phyloP scores from a whole-genome alignment of 1,140 invertebrate species.

The Harpegnathos saltator region DNA sequence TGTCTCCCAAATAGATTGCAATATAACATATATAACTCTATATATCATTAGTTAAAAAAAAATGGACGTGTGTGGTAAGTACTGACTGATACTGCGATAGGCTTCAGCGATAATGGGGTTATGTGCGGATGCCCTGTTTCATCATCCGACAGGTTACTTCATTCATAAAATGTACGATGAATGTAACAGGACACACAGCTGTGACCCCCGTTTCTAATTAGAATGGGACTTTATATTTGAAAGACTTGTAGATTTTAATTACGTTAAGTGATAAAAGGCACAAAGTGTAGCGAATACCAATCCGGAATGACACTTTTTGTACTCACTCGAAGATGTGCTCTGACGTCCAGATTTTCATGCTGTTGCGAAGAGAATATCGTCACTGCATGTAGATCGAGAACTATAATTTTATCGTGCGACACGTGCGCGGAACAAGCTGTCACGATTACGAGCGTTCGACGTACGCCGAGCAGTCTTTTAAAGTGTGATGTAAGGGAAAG shows the following conservation, averaged over 20 bases:
- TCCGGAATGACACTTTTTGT: slow-evolving; percentile 49
- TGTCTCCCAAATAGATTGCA: not conserved
- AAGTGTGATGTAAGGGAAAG: slow-evolving; percentile 65
- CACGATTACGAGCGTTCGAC: slow-evolving; percentile 30
- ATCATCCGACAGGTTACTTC: slow-evolving; percentile 48
- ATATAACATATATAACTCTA: not conserved
- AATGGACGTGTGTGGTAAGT: not conserved
- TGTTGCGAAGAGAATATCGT: slow-evolving; percentile 41
- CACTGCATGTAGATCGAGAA: slow-evolving; percentile 33
- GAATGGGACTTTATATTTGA: not conserved
- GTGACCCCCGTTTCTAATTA: not conserved
- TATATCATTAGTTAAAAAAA: not conserved
- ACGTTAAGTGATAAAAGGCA: not conserved
- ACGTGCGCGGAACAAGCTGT: slow-evolving; percentile 36
- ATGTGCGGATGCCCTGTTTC: not conserved
- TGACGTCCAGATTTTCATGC: slow-evolving; percentile 91
- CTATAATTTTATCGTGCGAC: slow-evolving; percentile 69
- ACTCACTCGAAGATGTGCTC: slow-evolving; percentile 90
- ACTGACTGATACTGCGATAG: no score
- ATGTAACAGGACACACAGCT: not conserved
- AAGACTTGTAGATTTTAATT: not conserved
- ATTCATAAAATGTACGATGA: not conserved
- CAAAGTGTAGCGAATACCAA: not conserved
- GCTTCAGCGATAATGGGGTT: not conserved
- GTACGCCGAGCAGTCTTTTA: slow-evolving; percentile 40